A percentile compares a stretch with the other conserved stretches of the same genome.
phyloP scores from a whole-genome alignment of 2,113 vertebrate genomes.

The Larimichthys crocea region DNA sequence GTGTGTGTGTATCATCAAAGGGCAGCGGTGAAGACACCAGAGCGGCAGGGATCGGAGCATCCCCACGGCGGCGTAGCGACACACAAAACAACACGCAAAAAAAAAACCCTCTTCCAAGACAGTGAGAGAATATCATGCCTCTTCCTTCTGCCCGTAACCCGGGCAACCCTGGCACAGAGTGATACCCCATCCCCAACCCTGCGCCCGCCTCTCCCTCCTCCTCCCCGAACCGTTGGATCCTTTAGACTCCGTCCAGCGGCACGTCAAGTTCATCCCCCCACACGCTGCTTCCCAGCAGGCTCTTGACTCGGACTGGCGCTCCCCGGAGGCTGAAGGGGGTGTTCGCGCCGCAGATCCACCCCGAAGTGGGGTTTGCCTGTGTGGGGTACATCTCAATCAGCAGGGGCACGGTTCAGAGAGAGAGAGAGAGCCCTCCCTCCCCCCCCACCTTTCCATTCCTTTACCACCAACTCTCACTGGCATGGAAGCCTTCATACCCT shows the following conservation, averaged over 20 bases:
- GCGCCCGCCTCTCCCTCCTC: conserved; percentile 57
- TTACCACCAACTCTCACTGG: conserved; percentile 65
- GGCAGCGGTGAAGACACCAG: conserved; percentile 74
- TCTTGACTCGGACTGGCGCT: conserved; percentile 82
- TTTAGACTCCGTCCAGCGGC: conserved; percentile 87
- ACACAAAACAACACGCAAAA: conserved; percentile 57
- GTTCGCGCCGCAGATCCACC: conserved; percentile 59
- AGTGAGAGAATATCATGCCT: conserved; percentile 74
- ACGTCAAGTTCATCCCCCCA: conserved; percentile 82
- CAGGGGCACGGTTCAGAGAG: conserved; percentile 80
- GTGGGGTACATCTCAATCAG: conserved; percentile 95
- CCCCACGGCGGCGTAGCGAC: conserved; percentile 66
- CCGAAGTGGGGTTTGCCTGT: conserved; percentile 73
- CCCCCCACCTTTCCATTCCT: conserved; percentile 47
- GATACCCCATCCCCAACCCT: conserved; percentile 64
- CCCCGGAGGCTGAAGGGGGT: conserved; percentile 76
- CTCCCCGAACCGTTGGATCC: conserved; percentile 47
- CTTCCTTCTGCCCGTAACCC: conserved; percentile 82
- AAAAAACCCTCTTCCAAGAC: conserved; percentile 38
- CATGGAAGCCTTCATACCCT: conserved; percentile 59
- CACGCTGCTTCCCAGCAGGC: conserved; percentile 84
- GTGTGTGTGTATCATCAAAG: conserved; percentile 72
- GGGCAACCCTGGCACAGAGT: conserved; percentile 86
- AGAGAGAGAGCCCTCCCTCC: neutral
- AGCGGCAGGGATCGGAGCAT: conserved; percentile 69